Evolutionary conservation across 2,113 vertebrate species (phyloP).

Genomic region (Mirza zaza): DNA sequence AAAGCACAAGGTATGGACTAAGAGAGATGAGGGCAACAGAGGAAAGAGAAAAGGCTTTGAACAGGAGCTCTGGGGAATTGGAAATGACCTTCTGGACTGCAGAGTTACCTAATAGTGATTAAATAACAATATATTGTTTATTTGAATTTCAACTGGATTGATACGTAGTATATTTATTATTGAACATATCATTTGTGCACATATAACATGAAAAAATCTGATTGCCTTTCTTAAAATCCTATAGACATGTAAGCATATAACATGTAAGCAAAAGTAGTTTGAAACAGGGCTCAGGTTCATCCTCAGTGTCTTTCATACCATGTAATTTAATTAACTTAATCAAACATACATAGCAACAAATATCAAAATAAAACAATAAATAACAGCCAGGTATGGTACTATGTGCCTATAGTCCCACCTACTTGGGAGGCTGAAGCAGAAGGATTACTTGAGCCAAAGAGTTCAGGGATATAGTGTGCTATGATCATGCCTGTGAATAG

Average conservation of each 20-base stretch:
- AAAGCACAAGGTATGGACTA: background rate
- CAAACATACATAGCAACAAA: background rate
- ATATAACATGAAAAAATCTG: background rate
- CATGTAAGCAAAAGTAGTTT: background rate
- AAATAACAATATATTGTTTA: background rate
- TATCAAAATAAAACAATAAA: background rate
- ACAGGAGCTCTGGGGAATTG: background rate
- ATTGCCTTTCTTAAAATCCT: constrained; percentile 2
- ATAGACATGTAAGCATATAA: background rate
- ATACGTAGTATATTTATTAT: background rate
- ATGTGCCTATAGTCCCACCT: background rate
- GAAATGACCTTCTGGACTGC: background rate
- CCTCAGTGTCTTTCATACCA: background rate
- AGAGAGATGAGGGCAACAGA: background rate
- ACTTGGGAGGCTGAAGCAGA: background rate
- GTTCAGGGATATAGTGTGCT: background rate
- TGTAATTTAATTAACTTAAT: background rate
- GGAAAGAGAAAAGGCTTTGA: background rate
- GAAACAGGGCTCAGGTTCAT: background rate
- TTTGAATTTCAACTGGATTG: background rate
- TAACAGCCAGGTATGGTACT: background rate
- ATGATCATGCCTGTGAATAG: background rate
- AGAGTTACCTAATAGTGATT: background rate
- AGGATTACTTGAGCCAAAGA: background rate
- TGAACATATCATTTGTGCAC: background rate